Conservation (phyloP, 2,888 invertebrate genomes). For the Vesta saturnalis region DNA sequence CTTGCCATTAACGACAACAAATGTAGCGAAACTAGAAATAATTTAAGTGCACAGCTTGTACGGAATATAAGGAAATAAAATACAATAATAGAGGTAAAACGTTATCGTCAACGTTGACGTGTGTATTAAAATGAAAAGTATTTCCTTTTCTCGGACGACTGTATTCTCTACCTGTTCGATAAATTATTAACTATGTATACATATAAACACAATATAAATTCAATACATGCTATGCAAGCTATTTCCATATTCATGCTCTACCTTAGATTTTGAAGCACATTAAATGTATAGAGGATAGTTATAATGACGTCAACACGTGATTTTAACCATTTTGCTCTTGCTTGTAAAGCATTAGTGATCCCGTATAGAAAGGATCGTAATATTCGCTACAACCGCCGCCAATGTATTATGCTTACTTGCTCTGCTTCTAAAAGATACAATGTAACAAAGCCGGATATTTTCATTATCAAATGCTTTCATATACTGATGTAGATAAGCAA, state of each 20-base stretch:
- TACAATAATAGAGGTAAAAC: slow-evolving; percentile 13
- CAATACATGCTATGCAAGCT: slow-evolving; percentile 2
- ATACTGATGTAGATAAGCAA: slow-evolving; percentile 14
- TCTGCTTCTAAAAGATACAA: slow-evolving; percentile 38
- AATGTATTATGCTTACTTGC: slow-evolving; percentile 38
- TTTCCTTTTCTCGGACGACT: not conserved
- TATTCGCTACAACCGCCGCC: slow-evolving; percentile 39
- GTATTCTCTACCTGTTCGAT: not conserved
- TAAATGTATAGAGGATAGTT: slow-evolving; percentile 47
- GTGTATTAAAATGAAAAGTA: not conserved
- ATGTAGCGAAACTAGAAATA: slow-evolving; percentile 29
- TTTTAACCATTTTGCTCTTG: slow-evolving; percentile 43
- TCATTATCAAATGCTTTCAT: slow-evolving; percentile 40
- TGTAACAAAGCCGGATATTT: slow-evolving; percentile 41
- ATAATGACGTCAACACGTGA: slow-evolving; percentile 49
- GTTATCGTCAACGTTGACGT: slow-evolving; percentile 20
- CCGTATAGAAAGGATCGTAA: slow-evolving; percentile 44
- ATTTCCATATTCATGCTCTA: slow-evolving; percentile 15
- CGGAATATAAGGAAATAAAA: slow-evolving; percentile 16
- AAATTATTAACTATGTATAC: slow-evolving; percentile 21
- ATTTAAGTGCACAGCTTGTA: slow-evolving; percentile 22
- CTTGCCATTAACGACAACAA: slow-evolving; percentile 27
- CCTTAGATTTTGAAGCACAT: slow-evolving; percentile 47
- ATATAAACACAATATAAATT: slow-evolving; percentile 13
- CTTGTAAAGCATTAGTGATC: slow-evolving; percentile 47